These are phyloP conservation scores for Peromyscus melanophrys DNA, from an alignment of 2,797 vertebrate species.

Conservation along the genomic window DNA sequence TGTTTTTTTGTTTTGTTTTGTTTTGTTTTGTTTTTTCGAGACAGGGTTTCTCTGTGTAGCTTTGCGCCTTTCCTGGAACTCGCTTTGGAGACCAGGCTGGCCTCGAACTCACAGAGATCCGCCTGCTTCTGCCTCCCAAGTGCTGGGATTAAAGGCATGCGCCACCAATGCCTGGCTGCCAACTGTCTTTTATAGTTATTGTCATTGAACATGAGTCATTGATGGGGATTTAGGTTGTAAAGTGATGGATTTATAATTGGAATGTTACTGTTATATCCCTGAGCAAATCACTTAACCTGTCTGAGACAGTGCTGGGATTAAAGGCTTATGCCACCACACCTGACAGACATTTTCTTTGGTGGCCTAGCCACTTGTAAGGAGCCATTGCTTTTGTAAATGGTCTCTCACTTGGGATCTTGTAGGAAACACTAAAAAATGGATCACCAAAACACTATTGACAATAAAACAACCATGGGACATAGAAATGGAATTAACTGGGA, in stretches of 20 bases:
- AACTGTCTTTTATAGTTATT: slow-evolving; percentile 55
- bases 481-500: not conserved
- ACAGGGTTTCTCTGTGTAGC: too few relatives aligned
- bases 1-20: not conserved
- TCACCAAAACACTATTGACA: not conserved
- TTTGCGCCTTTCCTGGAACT: too few relatives aligned
- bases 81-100: too few relatives aligned
- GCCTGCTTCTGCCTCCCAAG: too few relatives aligned
- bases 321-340: not conserved
- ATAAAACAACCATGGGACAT: not conserved
- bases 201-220: slow-evolving; percentile 9
- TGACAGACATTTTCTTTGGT: not conserved
- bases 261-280: slow-evolving; percentile 37
- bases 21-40: too few relatives aligned
- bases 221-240: slow-evolving; percentile 67
- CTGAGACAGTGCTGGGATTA: slow-evolving; percentile 33
- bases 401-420: not conserved
- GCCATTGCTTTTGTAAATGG: not conserved
- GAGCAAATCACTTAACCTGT: slow-evolving; percentile 27
- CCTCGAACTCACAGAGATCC: too few relatives aligned
- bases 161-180: too few relatives aligned
- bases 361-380: not conserved
- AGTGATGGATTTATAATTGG: slow-evolving; percentile 50
- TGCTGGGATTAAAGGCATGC: too few relatives aligned
- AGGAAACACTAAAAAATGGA: not conserved